Percentiles rank a stretch among this genome's conserved stretches.
Conservation (phyloP, 2,888 invertebrate species). For the Lasioglossum morio region DNA sequence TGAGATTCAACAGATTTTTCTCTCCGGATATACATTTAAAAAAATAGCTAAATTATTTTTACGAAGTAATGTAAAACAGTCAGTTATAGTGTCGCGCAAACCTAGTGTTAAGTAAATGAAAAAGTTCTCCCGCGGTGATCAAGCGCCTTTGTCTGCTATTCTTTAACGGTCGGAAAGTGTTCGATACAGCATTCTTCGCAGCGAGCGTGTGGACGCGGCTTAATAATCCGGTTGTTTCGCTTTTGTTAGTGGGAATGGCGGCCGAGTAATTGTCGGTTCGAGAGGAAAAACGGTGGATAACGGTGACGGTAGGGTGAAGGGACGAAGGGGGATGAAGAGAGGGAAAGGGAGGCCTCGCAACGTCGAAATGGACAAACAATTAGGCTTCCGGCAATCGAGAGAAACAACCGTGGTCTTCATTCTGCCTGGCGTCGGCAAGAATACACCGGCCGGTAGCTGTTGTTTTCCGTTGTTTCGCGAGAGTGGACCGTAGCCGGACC, state of each 20-base stretch:
- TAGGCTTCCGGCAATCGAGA: background rate
- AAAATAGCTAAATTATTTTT: no score
- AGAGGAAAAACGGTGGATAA: background rate
- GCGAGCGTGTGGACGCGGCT: background rate
- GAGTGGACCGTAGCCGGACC: background rate
- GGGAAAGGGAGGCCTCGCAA: background rate
- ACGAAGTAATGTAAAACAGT: background rate
- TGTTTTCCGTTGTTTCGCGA: background rate
- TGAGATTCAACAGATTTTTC: no score
- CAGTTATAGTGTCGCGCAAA: background rate
- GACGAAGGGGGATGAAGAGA: background rate
- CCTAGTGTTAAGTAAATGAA: background rate
- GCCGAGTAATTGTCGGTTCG: background rate
- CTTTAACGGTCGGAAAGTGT: background rate
- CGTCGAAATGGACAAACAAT: slow-evolving; percentile 8
- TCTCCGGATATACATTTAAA: no score
- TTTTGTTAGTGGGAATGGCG: background rate
- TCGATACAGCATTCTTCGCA: background rate
- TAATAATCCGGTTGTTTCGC: slow-evolving; percentile 26
- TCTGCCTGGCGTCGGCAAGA: background rate
- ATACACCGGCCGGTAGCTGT: background rate
- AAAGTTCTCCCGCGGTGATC: background rate
- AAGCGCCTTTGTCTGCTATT: background rate
- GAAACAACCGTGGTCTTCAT: background rate
- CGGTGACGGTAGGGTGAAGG: background rate